Percentiles rank a stretch among this genome's conserved stretches.
Conservation (phyloP, 2,113 vertebrate genomes). For the Rhinolophus ferrumequinum region DNA sequence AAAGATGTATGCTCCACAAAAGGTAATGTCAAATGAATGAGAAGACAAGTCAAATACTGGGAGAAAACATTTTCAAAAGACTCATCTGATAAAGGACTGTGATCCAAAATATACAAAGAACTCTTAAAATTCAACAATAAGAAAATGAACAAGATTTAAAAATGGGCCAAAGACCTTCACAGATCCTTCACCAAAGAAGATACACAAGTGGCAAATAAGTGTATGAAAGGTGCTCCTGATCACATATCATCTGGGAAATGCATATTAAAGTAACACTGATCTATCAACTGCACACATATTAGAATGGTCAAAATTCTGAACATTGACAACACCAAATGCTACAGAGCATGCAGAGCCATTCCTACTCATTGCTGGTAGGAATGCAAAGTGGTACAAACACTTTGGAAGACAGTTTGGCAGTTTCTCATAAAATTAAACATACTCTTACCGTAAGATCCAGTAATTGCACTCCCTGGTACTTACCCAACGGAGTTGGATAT, state of each 20-base stretch:
- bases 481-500: background rate
- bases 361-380: background rate
- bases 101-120: background rate
- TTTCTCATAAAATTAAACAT: background rate
- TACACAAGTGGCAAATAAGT: background rate
- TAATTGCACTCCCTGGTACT: background rate
- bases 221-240: background rate
- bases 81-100: background rate
- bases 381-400: background rate
- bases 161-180: background rate
- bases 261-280: background rate
- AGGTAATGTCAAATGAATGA: background rate
- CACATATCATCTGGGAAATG: background rate
- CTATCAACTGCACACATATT: background rate
- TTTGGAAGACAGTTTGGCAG: background rate
- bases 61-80: background rate
- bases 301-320: background rate
- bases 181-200: background rate
- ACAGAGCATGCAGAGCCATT: background rate
- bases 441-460: background rate
- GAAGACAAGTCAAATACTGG: background rate
- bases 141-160: background rate
- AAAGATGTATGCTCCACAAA: background rate
- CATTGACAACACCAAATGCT: background rate
- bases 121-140: slow-evolving; percentile 3